Percentiles rank a stretch among this genome's conserved stretches.
These are phyloP conservation scores for Brachystomella parvula DNA, from an alignment of 1,140 invertebrate genomes.

Conservation along the genomic window DNA sequence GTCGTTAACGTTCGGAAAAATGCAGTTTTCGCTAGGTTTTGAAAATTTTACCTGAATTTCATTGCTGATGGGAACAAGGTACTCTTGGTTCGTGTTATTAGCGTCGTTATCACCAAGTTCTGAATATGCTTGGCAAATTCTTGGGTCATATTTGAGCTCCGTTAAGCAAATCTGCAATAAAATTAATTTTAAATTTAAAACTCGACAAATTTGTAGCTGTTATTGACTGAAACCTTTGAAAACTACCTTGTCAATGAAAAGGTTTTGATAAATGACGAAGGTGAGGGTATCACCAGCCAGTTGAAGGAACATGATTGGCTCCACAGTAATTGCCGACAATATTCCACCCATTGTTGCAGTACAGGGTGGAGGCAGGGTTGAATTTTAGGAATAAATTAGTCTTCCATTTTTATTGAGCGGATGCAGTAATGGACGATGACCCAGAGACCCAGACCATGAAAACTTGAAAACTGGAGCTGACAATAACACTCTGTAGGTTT, in stretches of 20 bases:
- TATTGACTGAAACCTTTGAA: neutral
- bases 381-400: too few species aligned
- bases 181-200: neutral
- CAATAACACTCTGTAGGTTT: too few species aligned
- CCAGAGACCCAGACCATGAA: too few species aligned
- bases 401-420: too few species aligned
- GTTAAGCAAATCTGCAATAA: slow-evolving; percentile 22
- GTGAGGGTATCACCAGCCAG: slow-evolving; percentile 37
- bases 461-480: too few species aligned
- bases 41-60: slow-evolving; percentile 30
- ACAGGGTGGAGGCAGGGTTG: too few species aligned
- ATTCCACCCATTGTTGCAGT: too few species aligned
- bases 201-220: neutral
- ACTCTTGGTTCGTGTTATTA: slow-evolving; percentile 13
- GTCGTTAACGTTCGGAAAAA: neutral
- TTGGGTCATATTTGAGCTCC: slow-evolving; percentile 23
- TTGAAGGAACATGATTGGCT: slow-evolving; percentile 37
- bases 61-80: slow-evolving; percentile 24
- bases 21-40: too few species aligned
- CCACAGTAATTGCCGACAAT: slow-evolving; percentile 35
- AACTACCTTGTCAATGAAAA: slow-evolving; percentile 38
- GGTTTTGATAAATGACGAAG: slow-evolving; percentile 37
- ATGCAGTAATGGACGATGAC: too few species aligned
- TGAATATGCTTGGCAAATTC: slow-evolving; percentile 19
- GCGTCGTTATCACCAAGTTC: slow-evolving; percentile 16